Evolutionary conservation across 2,113 vertebrate genomes (phyloP).

Genomic region (Esox niger): DNA sequence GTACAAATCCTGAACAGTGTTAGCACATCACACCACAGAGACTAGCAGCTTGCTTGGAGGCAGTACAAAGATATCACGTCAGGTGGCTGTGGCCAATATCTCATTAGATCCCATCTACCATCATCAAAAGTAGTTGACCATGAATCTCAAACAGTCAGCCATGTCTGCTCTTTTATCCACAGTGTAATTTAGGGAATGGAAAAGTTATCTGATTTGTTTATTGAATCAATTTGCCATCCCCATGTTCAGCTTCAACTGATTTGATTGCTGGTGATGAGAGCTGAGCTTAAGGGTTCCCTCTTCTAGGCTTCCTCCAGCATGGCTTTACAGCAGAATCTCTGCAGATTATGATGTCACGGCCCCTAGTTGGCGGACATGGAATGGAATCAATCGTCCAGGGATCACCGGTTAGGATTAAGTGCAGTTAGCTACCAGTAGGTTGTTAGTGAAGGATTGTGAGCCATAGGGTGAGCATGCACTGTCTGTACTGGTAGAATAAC

Average conservation of each 20-base stretch:
- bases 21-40: no score
- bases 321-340: slow-evolving; percentile 33
- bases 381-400: slow-evolving; percentile 39
- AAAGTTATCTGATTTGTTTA: neutral
- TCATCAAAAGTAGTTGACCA: no score
- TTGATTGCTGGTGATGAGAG: slow-evolving; percentile 41
- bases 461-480: no score
- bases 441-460: slow-evolving; percentile 27
- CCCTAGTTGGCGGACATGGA: slow-evolving; percentile 35
- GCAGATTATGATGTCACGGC: slow-evolving; percentile 68
- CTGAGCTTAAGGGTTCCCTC: slow-evolving; percentile 33
- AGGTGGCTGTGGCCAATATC: no score
- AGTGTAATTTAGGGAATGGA: slow-evolving; percentile 16
- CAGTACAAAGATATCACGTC: no score
- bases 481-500: slow-evolving; percentile 8
- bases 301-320: slow-evolving; percentile 9
- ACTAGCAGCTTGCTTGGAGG: no score
- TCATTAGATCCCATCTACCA: no score
- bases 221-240: slow-evolving; percentile 7
- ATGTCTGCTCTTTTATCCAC: no score
- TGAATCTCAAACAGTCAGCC: no score
- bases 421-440: slow-evolving; percentile 22
- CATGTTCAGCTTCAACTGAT: slow-evolving; percentile 28
- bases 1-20: no score
- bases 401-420: slow-evolving; percentile 61